These are phyloP conservation scores for Idaea biselata DNA, from an alignment of 2,888 invertebrate species.

Conservation along the genomic window DNA sequence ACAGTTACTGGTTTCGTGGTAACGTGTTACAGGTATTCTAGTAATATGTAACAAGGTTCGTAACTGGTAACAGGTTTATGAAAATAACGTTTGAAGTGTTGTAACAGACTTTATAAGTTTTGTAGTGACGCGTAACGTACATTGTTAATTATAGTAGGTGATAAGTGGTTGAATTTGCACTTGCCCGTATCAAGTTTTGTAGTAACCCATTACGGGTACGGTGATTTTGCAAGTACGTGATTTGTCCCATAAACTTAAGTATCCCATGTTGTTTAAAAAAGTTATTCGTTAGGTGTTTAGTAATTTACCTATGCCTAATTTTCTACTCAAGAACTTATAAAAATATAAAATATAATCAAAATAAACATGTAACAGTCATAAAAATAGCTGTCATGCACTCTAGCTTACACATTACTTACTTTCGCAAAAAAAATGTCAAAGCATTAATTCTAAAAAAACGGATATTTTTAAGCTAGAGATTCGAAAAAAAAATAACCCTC, in stretches of 20 bases:
- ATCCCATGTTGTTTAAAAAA: not conserved
- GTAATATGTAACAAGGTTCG: not conserved
- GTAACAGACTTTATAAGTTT: too few relatives aligned
- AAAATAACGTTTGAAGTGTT: not conserved
- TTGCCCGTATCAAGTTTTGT: not conserved
- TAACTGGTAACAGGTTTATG: not conserved
- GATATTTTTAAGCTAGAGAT: not conserved
- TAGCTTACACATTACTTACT: conserved; percentile 59
- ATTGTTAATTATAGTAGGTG: too few relatives aligned
- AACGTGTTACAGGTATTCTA: not conserved
- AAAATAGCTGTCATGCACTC: conserved; percentile 62
- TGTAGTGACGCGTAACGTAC: not conserved
- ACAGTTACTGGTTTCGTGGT: not conserved
- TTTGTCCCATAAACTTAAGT: not conserved
- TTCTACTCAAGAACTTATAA: conserved; percentile 35
- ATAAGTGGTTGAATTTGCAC: too few relatives aligned
- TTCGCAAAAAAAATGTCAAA: conserved; percentile 43
- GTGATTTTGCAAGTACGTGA: not conserved
- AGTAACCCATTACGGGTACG: not conserved
- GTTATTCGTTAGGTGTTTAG: not conserved
- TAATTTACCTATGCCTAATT: conserved; percentile 12
- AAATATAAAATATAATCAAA: conserved; percentile 36
- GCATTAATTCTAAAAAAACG: conserved; percentile 11
- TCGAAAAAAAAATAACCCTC: not conserved
- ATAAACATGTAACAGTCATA: conserved; percentile 41